Evolutionary conservation across 2,888 invertebrate genomes (phyloP), one percentile per base, ranked within the genome.

Genomic region (Itoplectis maculator): DNA sequence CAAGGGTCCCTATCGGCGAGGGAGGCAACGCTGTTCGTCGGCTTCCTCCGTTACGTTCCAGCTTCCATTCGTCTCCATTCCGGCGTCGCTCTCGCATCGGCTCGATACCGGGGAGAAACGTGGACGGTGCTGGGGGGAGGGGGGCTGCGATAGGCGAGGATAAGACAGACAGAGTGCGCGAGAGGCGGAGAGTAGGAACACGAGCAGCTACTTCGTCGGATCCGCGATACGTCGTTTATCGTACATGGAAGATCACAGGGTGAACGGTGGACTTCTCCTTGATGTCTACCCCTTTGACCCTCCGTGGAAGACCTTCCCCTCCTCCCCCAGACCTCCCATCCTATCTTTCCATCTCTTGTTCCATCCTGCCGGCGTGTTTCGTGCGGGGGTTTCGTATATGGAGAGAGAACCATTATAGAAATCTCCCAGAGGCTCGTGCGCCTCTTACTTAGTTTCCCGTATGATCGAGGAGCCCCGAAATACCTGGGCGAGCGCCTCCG

Each of bases 31-130:
- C 45, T 42, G 9, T 59, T 61, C 59, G 29, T 42, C 54, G 45
- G 75, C 75, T 72, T 49, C 35, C 49, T 61, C 66, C 18, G 51
- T 56, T 76, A 49, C 56, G 20, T 59, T 72, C n/a, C n/a, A 5
- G 69, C 75, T 83, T 85, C 74, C 84, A 85, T 85, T 84, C 79
- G 82, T 77, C 65, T 49, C 35, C 20, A 35, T 79, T 73, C 42
- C 29, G 23, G 56, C 29, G 56, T 23, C 56, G 59, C 66, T 13
- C 23, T 15, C 37, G 11, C 59, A 40, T 59, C 47, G 72, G 66
- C 72, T 13, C 65, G 51, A 51, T 51, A 45, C 56, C n/a, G n/a
- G n/a, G 51, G 13, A 20, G 13, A 59, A 66, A 59, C 56, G 18
- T 56, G 20, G 3, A 40, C 70, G 70, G 11, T 56, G n/a, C n/a